These are phyloP conservation scores for Chrysomela aeneicollis DNA, from an alignment of 2,888 invertebrate genomes.

Conservation along the genomic window DNA sequence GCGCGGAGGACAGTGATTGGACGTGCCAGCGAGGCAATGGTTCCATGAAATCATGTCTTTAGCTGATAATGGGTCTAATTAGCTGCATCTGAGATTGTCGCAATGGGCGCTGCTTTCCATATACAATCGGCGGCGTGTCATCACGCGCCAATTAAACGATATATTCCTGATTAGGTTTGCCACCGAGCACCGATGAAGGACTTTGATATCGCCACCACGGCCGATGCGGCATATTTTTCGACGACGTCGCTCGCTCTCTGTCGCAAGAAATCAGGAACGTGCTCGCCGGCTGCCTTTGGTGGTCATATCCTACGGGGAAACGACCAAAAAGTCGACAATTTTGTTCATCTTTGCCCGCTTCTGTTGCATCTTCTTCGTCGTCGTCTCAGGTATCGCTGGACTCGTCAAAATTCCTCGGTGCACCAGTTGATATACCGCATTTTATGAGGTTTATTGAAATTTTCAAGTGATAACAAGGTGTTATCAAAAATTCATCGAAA, in stretches of 20 bases:
- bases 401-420: no score
- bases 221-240: conserved; percentile 37
- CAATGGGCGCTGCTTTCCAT: conserved; percentile 55
- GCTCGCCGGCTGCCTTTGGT: conserved; percentile 41
- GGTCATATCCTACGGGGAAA: conserved; percentile 45
- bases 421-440: no score
- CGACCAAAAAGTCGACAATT: conserved; percentile 35
- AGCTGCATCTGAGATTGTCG: conserved; percentile 57
- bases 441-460: no score
- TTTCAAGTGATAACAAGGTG: no score
- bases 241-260: conserved; percentile 3
- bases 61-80: conserved; percentile 57
- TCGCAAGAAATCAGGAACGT: not conserved
- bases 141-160: conserved; percentile 53
- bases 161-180: conserved; percentile 51
- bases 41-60: conserved; percentile 55
- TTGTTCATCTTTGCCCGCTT: no score
- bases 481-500: no score
- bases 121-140: conserved; percentile 47
- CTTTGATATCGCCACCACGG: conserved; percentile 44
- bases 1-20: conserved; percentile 52
- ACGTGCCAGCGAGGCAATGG: conserved; percentile 48
- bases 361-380: no score
- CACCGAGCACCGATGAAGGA: conserved; percentile 45
- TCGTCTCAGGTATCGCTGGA: no score